Percentiles rank a stretch among this genome's conserved stretches.
phyloP scores from a whole-genome alignment of 1,140 invertebrate genomes.

The Mylabris phalerata region DNA sequence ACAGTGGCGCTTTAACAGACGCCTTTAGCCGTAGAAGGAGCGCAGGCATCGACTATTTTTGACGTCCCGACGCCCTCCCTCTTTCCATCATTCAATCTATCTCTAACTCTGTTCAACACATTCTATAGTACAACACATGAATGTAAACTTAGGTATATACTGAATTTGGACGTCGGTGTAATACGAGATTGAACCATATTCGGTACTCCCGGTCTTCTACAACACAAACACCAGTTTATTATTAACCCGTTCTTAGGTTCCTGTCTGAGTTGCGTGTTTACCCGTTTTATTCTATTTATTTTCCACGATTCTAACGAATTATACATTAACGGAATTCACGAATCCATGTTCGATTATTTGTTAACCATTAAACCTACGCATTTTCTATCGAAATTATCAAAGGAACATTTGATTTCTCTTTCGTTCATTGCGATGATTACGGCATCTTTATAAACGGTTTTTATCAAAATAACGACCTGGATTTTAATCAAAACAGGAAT shows the following conservation, averaged over 20 bases:
- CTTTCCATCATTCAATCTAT: conserved; percentile 12
- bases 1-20: conserved; percentile 1
- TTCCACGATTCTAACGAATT: too few relatives aligned
- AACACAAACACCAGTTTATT: conserved; percentile 26
- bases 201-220: conserved; percentile 30
- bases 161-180: conserved; percentile 41
- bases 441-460: background rate
- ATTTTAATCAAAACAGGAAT: background rate
- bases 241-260: conserved; percentile 40
- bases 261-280: background rate
- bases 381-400: background rate
- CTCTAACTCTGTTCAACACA: background rate
- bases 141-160: conserved; percentile 35
- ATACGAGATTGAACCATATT: conserved; percentile 44
- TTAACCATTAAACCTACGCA: background rate
- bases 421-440: background rate
- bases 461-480: background rate
- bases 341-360: too few relatives aligned
- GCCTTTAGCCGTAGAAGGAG: conserved; percentile 38
- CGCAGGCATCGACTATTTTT: conserved; percentile 36
- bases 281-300: conserved; percentile 16
- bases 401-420: background rate
- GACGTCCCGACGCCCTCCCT: conserved; percentile 38
- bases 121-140: background rate
- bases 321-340: too few relatives aligned